Conservation (phyloP, 1,140 invertebrate genomes). For the Anoplophora glabripennis region DNA sequence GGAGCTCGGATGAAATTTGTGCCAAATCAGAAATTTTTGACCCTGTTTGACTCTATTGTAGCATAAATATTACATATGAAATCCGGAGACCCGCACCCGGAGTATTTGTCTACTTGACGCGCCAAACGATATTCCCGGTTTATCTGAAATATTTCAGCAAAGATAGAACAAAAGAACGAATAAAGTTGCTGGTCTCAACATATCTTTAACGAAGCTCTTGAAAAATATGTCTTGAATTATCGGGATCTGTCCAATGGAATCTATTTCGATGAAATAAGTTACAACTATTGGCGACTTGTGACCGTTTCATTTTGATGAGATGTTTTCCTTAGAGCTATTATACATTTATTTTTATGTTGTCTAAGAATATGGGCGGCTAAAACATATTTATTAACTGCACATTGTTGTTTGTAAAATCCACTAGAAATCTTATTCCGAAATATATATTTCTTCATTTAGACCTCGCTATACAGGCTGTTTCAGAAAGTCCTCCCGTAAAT, state of each 20-base stretch:
- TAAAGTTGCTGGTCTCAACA: conserved; percentile 21
- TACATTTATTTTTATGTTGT: too few relatives aligned
- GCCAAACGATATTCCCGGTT: conserved; percentile 20
- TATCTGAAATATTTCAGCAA: conserved; percentile 21
- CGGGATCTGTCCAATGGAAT: neutral
- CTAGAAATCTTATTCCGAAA: too few relatives aligned
- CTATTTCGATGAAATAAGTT: too few relatives aligned
- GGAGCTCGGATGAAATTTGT: conserved; percentile 7
- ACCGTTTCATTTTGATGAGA: too few relatives aligned
- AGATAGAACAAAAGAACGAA: conserved; percentile 11
- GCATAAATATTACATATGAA: conserved; percentile 25
- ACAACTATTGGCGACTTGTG: too few relatives aligned
- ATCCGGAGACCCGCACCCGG: conserved; percentile 17
- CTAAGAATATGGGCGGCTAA: too few relatives aligned
- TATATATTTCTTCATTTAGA: too few relatives aligned
- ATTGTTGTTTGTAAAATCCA: too few relatives aligned
- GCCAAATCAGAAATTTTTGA: conserved; percentile 21
- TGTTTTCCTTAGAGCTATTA: too few relatives aligned
- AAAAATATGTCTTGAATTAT: conserved; percentile 12
- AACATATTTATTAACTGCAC: too few relatives aligned
- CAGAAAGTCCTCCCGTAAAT: too few relatives aligned
- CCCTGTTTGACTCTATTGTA: conserved; percentile 24
- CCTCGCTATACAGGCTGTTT: too few relatives aligned
- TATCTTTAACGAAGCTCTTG: conserved; percentile 16
- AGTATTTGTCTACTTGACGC: conserved; percentile 24